Evolutionary conservation across 2,113 vertebrate genomes (phyloP), one percentile per base, ranked within the genome.

Genomic region (Nycticebus coucang): DNA sequence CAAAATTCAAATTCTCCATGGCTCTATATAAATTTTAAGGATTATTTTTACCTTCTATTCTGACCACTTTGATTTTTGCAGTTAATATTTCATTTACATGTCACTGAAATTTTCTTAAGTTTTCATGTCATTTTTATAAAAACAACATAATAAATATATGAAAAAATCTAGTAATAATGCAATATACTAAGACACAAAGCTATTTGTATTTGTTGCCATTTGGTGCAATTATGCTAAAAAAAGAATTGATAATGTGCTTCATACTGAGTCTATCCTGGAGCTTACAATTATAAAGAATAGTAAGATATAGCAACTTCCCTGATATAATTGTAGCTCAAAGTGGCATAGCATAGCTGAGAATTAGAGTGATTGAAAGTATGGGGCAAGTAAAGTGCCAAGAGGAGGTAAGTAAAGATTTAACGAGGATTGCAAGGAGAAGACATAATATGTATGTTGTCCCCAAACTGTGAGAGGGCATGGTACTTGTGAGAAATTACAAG

Each of bases 111-210:
- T 64, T 64, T 75, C n/a, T 77, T 86, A 82, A 62, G 4, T 74
- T 74, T 79, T 5, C 79, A 71, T 93, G 62, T 74, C 50, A 4
- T 68, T 37, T 84, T 94, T 90, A 59, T 35, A 53, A 84, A 89
- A 55, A 33, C 10, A 18, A 72, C 3, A 28, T 85, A 81, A n/a
- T 21, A n/a, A 2, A 0, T 57, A 53, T 1, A 68, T 80, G 66
- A 6, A 50, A 57, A 53, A 50, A n/a, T 45, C 4, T 72, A 85
- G 26, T 66, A 66, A 26, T 68, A 68, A 77, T 81, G 0, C 7
- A 35, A 1, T 68, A 19, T 15, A 53, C 2, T 59, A 72, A 95
- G 5, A 87, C 45, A 62, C 15, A 71, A 91, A 93, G 72, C 1
- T 24, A 11, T 94, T 55, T 77, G 17, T 62, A 9, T 35, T 71